Base-by-base conservation (phyloP, 2,113 vertebrate genomes). In the Urocynchramus pylzowi region DNA sequence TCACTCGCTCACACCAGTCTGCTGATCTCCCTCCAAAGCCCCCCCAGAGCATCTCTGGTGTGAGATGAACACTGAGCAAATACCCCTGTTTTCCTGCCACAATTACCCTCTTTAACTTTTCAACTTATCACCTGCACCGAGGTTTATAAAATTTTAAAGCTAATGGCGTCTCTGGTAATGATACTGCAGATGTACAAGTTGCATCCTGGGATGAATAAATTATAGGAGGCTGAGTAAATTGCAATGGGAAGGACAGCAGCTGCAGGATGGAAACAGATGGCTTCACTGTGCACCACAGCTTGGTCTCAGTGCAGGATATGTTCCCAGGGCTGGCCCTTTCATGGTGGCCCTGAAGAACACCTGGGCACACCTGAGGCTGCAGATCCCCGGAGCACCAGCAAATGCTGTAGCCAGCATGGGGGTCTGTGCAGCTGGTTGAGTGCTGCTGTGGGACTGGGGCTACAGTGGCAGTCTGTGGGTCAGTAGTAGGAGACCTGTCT, bases 131-230 rank as follows among this genome's bases (percentile, higher is more conserved):
- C 95, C 95, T 97, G 85, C 90, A 54, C 76, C 47, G 64, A 83
- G 68, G 87, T 96, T 96, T 96, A 96, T 97, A 96, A 96, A 95
- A 96, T 95, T 96, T 96, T 96, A 86, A 96, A 93, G 83, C 71
- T 95, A 93, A 96, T 96, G 92, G 90, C 4, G 6, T 78, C 96
- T 96, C 79, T 80, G 90, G 95, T 95, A 96, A 96, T 93, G 96
- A 96, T 93, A 88, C 87, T 95, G 92, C 96, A 96, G 93, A 97
- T 96, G 95, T 95, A 96, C 92, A 96, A 94, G 68, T 76, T 92
- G 95, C 95, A 97, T 95, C 95, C 85, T 90, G 93, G 95, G 96
- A 96, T 96, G 85, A 96, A 97, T 97, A 96, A 97, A 97, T 96
- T 92, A 97, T 86, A 92, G 96, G 68, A 96, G 85, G 82, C 85